phyloP scores from a whole-genome alignment of 2,888 invertebrate species.

The Microchrysa polita region DNA sequence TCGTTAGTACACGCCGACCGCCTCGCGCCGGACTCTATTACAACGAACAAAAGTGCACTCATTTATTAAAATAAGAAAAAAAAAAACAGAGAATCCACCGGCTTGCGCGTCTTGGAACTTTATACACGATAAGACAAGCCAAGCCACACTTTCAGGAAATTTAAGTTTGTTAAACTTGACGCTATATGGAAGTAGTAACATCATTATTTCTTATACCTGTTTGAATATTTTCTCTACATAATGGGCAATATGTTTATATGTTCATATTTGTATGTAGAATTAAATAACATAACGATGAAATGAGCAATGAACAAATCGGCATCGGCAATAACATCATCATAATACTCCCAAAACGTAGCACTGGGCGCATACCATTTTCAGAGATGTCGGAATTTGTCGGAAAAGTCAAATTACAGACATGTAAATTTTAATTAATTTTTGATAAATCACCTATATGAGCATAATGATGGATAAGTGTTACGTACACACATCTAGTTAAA shows the following conservation, averaged over 20 bases:
- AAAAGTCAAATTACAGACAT: neutral
- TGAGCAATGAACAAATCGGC: neutral
- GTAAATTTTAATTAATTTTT: neutral
- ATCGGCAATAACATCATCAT: too few relatives aligned
- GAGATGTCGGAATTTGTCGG: neutral
- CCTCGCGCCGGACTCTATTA: neutral
- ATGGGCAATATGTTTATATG: constrained; percentile 16
- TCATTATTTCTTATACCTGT: constrained; percentile 1
- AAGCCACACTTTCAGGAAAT: constrained; percentile 22
- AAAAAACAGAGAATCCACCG: too few relatives aligned
- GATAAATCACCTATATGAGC: neutral
- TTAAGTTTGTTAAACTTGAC: constrained; percentile 12
- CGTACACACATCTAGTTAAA: too few relatives aligned
- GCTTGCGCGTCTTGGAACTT: too few relatives aligned
- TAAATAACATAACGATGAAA: constrained; percentile 24
- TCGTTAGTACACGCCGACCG: too few relatives aligned
- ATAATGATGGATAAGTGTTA: neutral
- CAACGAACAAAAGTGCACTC: constrained; percentile 17
- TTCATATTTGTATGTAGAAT: constrained; percentile 12
- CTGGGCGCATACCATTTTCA: neutral
- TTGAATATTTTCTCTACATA: constrained; percentile 14
- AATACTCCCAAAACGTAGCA: too few relatives aligned
- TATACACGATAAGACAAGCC: neutral
- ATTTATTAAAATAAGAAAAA: constrained; percentile 28
- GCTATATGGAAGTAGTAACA: constrained; percentile 12